Conservation (phyloP, 2,888 invertebrate genomes). For the Clanis bilineata region DNA sequence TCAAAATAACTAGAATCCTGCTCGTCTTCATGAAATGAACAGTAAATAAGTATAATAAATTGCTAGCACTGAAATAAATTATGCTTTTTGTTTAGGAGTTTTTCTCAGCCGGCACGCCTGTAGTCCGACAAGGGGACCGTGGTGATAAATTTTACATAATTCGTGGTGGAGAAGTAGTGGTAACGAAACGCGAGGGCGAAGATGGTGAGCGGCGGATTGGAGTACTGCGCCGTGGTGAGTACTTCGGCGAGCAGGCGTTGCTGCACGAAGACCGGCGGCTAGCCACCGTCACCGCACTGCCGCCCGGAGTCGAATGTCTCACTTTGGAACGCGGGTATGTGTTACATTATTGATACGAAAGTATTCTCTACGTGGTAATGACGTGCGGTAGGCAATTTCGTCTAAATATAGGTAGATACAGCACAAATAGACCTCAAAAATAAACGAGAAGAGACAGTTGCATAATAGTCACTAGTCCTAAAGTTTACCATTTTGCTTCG, state of each 20-base stretch:
- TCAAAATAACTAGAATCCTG: no score
- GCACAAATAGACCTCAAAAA: no score
- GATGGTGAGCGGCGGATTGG: constrained; percentile 86
- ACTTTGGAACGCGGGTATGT: constrained; percentile 90
- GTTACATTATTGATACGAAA: neutral
- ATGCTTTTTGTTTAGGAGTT: constrained; percentile 83
- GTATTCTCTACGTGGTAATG: no score
- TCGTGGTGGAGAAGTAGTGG: constrained; percentile 90
- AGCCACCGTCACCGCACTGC: constrained; percentile 94
- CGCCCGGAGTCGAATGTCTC: constrained; percentile 92
- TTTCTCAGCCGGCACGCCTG: constrained; percentile 89
- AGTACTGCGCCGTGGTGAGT: constrained; percentile 88
- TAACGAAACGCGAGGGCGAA: constrained; percentile 85
- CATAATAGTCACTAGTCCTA: no score
- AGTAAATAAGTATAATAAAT: no score
- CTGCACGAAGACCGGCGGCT: constrained; percentile 92
- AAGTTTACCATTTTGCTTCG: no score
- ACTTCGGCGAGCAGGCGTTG: constrained; percentile 94
- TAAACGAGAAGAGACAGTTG: no score
- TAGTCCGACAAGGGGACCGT: constrained; percentile 92
- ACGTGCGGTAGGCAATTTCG: no score
- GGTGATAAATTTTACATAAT: constrained; percentile 97
- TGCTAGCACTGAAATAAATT: no score
- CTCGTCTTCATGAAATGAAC: no score
- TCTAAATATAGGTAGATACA: no score